These are phyloP conservation scores for Cantharis rufa DNA, from an alignment of 2,888 invertebrate species.

Conservation along the genomic window DNA sequence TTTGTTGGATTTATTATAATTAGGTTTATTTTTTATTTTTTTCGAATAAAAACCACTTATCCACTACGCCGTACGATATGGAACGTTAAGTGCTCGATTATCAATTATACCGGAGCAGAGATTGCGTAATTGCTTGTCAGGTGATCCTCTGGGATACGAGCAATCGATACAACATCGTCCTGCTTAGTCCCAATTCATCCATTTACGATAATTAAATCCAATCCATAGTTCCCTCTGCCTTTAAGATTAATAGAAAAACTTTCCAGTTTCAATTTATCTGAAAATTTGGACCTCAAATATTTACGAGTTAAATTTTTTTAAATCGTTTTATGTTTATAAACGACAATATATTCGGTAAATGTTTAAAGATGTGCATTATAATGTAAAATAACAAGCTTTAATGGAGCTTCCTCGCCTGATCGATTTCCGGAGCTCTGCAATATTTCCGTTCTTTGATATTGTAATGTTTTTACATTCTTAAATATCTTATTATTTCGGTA, in stretches of 20 bases:
- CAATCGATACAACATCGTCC: slow-evolving; percentile 51
- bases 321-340: neutral
- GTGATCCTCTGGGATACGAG: slow-evolving; percentile 55
- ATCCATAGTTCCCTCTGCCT: slow-evolving; percentile 32
- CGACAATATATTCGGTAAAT: slow-evolving; percentile 9
- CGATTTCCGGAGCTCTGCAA: slow-evolving; percentile 11
- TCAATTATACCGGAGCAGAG: slow-evolving; percentile 63
- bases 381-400: slow-evolving; percentile 15
- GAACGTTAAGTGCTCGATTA: slow-evolving; percentile 56
- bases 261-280: neutral
- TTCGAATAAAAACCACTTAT: neutral
- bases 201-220: slow-evolving; percentile 46
- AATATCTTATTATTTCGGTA: neutral
- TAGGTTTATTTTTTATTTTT: neutral
- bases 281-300: neutral
- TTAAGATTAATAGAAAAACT: neutral
- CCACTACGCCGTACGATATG: neutral
- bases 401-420: slow-evolving; percentile 13
- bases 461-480: neutral
- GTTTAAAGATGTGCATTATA: slow-evolving; percentile 17
- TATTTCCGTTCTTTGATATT: neutral
- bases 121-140: slow-evolving; percentile 64
- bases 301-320: neutral
- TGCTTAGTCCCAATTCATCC: slow-evolving; percentile 45
- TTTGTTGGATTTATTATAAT: neutral